These are phyloP conservation scores for Cyclargus thomasi DNA, from an alignment of 1,140 invertebrate genomes.

Conservation along the genomic window DNA sequence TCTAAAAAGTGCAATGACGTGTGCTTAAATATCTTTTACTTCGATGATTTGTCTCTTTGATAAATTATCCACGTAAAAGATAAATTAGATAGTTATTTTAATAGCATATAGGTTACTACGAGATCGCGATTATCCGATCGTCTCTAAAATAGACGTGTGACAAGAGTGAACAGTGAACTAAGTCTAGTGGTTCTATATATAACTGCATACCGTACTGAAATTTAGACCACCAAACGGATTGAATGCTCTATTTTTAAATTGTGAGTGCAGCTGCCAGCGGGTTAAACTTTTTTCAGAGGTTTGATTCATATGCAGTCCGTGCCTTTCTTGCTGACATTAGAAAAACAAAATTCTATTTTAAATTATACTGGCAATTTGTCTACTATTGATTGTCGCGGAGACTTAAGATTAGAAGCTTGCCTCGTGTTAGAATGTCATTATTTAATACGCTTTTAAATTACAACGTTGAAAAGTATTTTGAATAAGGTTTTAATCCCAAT, in stretches of 20 bases:
- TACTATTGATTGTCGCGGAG: neutral
- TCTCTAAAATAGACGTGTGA: constrained; percentile 56
- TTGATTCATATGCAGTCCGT: constrained; percentile 14
- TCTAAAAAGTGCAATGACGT: neutral
- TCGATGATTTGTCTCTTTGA: neutral
- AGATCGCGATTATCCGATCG: constrained; percentile 30
- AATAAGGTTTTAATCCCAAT: too few relatives aligned
- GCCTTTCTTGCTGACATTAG: neutral
- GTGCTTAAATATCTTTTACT: neutral
- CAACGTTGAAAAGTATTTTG: too few relatives aligned
- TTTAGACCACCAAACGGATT: constrained; percentile 64
- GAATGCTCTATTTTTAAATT: constrained; percentile 49
- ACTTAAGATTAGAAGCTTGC: neutral
- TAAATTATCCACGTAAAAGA: neutral
- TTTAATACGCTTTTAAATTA: too few relatives aligned
- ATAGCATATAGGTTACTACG: constrained; percentile 32
- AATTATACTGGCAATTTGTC: neutral
- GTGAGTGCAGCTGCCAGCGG: constrained; percentile 53
- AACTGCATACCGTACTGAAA: constrained; percentile 55
- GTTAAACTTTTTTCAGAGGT: constrained; percentile 30
- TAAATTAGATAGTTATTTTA: neutral
- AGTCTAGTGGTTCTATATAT: constrained; percentile 60
- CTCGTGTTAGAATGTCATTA: too few relatives aligned
- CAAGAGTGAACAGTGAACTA: constrained; percentile 64
- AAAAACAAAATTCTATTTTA: neutral